phyloP scores from a whole-genome alignment of 2,797 vertebrate genomes.

The Cossypha heuglini region DNA sequence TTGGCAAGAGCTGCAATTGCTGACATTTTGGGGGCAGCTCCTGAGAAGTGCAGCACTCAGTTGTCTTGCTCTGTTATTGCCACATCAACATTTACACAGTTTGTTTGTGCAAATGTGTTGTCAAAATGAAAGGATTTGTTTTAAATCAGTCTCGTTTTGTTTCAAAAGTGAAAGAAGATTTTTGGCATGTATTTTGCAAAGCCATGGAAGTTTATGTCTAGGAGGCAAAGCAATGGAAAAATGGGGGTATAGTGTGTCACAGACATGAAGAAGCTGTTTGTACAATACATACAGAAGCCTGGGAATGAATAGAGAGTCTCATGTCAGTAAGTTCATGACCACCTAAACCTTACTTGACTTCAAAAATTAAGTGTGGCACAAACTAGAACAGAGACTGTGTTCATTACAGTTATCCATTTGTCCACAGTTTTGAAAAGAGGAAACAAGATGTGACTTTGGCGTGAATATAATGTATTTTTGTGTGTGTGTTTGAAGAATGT shows the following conservation, averaged over 20 bases:
- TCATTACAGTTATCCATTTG: not conserved
- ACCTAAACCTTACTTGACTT: not conserved
- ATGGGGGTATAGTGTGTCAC: not conserved
- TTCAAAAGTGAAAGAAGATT: conserved; percentile 52
- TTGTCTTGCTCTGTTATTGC: conserved; percentile 51
- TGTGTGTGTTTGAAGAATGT: not conserved
- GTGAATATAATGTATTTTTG: not conserved
- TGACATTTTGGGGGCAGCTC: conserved; percentile 47
- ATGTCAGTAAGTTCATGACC: not conserved
- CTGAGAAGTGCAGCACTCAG: not conserved
- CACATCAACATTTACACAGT: conserved; percentile 57
- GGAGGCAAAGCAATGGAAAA: not conserved
- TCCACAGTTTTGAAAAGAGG: not conserved
- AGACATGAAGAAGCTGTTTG: not conserved
- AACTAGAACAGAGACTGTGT: not conserved
- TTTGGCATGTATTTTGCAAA: conserved; percentile 30
- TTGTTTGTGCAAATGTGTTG: conserved; percentile 68
- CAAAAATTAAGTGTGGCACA: not conserved
- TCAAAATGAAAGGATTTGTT: conserved; percentile 70
- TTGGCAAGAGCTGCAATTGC: conserved; percentile 5
- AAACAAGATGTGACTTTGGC: not conserved
- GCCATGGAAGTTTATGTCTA: not conserved
- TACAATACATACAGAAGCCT: not conserved
- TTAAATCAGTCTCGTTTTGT: conserved; percentile 56
- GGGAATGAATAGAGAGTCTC: not conserved